Conservation (phyloP, 2,113 vertebrate species). For the Halichoerus grypus region DNA sequence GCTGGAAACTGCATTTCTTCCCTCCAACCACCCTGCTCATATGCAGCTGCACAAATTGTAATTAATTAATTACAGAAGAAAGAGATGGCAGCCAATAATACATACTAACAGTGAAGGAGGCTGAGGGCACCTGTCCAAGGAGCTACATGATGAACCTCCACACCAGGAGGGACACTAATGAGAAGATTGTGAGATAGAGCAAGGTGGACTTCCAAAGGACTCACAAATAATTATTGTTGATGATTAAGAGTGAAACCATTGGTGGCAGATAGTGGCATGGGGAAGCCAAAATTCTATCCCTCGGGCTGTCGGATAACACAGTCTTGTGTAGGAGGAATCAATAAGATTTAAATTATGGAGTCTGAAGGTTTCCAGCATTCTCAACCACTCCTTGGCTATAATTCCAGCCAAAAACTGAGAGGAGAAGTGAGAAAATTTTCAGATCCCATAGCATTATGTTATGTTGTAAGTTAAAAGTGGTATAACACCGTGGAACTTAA, state of each 20-base stretch:
- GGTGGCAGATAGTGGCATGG: not conserved
- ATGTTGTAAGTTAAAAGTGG: not conserved
- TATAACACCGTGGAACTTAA: not conserved
- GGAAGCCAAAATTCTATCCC: not conserved
- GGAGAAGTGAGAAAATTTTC: not conserved
- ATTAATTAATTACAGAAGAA: slow-evolving; percentile 57
- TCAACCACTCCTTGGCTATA: not conserved
- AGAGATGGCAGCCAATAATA: not conserved
- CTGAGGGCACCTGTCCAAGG: not conserved
- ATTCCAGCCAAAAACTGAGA: slow-evolving; percentile 3
- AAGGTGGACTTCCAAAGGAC: not conserved
- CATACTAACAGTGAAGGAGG: not conserved
- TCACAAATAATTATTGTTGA: not conserved
- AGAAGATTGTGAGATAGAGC: not conserved
- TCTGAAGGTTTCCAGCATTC: not conserved
- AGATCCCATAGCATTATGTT: not conserved
- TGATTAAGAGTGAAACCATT: not conserved
- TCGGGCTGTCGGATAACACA: not conserved
- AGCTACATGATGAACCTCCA: not conserved
- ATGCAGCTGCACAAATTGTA: not conserved
- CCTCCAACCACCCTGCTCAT: not conserved
- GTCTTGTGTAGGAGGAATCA: not conserved
- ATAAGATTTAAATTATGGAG: not conserved
- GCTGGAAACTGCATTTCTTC: not conserved
- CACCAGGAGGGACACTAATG: slow-evolving; percentile 13